Base-by-base conservation (phyloP, 2,888 invertebrate genomes). In the Brachypterus glaber region DNA sequence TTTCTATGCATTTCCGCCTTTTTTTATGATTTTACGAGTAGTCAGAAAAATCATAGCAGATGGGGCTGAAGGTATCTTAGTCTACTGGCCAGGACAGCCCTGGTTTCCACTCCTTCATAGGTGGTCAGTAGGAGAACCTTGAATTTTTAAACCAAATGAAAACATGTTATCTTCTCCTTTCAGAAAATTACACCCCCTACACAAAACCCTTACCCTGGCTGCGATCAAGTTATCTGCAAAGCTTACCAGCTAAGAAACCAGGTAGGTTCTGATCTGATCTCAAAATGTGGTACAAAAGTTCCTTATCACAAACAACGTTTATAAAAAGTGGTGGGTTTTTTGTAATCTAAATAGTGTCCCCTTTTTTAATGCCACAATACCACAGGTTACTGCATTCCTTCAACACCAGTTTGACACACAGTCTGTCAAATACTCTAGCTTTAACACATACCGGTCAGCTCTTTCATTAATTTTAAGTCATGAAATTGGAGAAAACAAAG, bases 1-100 rank as follows among this genome's bases (percentile, higher is more conserved):
- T 24, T 24, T 24, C n/a, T 24, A 24, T 24, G 24, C 24, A 8
- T 24, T 24, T 24, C 24, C 24, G n/a, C 24, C 24, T 24, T 24
- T 24, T n/a, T 8, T n/a, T 8, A 7, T 24, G 24, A 24, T 24
- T 8, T 24, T 24, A n/a, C 8, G n/a, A 8, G 24, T 24, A 24
- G 7, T 24, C 8, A 24, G n/a, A 8, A 24, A 24, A 24, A 24
- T 24, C 7, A 24, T 8, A 24, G n/a, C 7, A 24, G 24, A 24
- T n/a, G 7, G 24, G 7, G 24, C 24, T 24, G 24, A 24, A 24
- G 24, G 24, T 7, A 24, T 24, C n/a, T 7, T 24, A 24, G n/a
- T 24, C n/a, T 24, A 24, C 24, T 24, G 24, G 24, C 24, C 24
- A 24, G n/a, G 8, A 8, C 24, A 24, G 24, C 24, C 24, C 8